Evolutionary conservation across 2,888 invertebrate species (phyloP).

Genomic region (Cosmopolites sordidus): DNA sequence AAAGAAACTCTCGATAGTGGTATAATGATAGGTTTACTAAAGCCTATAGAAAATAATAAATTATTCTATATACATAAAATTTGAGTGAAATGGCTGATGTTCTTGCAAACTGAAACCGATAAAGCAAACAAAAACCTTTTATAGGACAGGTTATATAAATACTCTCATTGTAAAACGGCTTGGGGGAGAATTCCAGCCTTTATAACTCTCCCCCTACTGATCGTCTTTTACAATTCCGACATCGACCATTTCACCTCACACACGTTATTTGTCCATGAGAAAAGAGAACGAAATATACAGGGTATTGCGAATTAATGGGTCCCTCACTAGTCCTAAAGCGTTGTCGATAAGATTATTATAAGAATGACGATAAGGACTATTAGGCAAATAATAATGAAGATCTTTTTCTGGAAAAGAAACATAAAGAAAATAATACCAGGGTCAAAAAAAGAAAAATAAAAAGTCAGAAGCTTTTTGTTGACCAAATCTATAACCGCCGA

Average conservation of each 20-base stretch:
- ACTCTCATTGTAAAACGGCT: no score
- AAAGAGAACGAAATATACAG: constrained; percentile 6
- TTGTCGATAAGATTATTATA: constrained; percentile 62
- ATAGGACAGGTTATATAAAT: no score
- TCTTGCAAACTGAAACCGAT: no score
- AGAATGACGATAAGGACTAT: constrained; percentile 71
- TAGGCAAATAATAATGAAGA: constrained; percentile 83
- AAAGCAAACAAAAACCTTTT: no score
- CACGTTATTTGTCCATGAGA: constrained; percentile 18
- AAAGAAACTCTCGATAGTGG: no score
- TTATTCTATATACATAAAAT: no score
- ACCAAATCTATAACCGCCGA: no score
- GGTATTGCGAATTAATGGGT: constrained; percentile 16
- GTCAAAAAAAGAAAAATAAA: constrained; percentile 5
- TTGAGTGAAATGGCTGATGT: no score
- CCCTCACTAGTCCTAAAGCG: constrained; percentile 28
- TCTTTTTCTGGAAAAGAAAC: constrained; percentile 78
- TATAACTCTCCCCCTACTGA: not conserved
- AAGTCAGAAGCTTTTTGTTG: no score
- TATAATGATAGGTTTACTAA: no score
- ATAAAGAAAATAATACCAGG: constrained; percentile 32
- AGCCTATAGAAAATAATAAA: no score
- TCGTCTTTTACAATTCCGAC: not conserved
- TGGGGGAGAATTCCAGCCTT: not conserved
- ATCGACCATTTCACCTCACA: not conserved